phyloP scores from a whole-genome alignment of 2,797 vertebrate species.

The Naso thynnoides region DNA sequence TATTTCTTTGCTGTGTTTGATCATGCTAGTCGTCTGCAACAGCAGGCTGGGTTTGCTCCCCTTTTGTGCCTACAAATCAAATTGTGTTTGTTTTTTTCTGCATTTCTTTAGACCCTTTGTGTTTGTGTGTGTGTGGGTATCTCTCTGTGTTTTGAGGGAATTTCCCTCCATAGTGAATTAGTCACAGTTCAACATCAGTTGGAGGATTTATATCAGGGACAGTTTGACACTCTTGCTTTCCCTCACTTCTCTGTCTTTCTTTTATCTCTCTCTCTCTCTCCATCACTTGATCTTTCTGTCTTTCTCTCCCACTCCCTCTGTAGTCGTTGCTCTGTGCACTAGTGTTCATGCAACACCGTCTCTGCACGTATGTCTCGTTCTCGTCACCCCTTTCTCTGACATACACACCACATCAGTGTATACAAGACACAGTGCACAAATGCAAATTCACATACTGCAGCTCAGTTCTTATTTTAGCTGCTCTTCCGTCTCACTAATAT shows the following conservation, averaged over 20 bases:
- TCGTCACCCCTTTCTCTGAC: conserved; percentile 19
- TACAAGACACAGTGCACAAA: conserved; percentile 45
- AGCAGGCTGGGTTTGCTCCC: conserved; percentile 16
- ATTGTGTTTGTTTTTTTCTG: conserved; percentile 56
- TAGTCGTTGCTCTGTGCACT: conserved; percentile 1
- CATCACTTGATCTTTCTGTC: conserved; percentile 2
- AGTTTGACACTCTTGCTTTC: conserved; percentile 53
- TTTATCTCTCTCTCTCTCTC: conserved; percentile 8
- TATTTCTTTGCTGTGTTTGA: conserved; percentile 34
- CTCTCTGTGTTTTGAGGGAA: conserved; percentile 59
- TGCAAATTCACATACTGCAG: conserved; percentile 45
- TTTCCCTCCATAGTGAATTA: conserved; percentile 70
- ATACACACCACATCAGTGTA: conserved; percentile 36
- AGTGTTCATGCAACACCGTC: conserved; percentile 20
- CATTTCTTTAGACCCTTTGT: conserved; percentile 35
- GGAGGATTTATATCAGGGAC: conserved; percentile 65
- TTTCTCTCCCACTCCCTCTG: not conserved
- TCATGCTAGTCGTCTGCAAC: conserved; percentile 27
- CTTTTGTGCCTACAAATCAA: conserved; percentile 27
- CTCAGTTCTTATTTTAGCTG: conserved; percentile 42
- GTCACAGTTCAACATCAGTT: conserved; percentile 66
- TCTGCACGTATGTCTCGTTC: conserved; percentile 12
- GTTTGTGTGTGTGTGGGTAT: not conserved
- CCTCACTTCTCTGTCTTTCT: conserved; percentile 21
- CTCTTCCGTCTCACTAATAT: conserved; percentile 50